Percentiles rank a stretch among this genome's conserved stretches.
These are phyloP conservation scores for Tachystola acroxantha DNA, from an alignment of 2,888 invertebrate species.

Conservation along the genomic window DNA sequence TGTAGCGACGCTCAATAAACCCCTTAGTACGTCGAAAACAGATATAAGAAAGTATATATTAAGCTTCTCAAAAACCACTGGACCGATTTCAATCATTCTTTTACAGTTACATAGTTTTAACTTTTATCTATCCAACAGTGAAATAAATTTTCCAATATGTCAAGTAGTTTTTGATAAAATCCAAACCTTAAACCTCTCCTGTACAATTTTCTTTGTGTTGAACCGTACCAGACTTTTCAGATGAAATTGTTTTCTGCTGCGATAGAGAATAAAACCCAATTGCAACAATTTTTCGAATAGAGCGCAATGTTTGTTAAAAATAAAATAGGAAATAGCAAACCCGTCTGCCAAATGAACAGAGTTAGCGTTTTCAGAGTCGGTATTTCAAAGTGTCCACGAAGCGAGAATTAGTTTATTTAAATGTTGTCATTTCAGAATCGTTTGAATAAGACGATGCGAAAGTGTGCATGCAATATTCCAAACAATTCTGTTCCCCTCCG, in stretches of 20 bases:
- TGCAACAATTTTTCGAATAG: background rate
- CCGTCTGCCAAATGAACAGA: background rate
- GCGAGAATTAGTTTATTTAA: slow-evolving; percentile 25
- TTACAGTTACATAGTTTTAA: no score
- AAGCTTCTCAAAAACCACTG: no score
- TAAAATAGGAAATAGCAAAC: background rate
- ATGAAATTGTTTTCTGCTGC: slow-evolving; percentile 3
- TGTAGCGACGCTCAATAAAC: background rate
- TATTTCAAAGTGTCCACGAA: slow-evolving; percentile 23
- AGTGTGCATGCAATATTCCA: slow-evolving; percentile 33
- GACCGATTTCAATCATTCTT: no score
- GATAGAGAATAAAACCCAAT: slow-evolving; percentile 3
- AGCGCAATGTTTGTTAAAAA: background rate
- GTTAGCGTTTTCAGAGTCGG: slow-evolving; percentile 12
- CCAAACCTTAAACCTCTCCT: no score
- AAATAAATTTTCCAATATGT: no score
- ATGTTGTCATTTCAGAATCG: slow-evolving; percentile 2
- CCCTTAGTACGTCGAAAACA: no score
- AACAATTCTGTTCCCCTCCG: slow-evolving; percentile 27
- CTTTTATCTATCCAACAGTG: no score
- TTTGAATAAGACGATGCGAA: slow-evolving; percentile 16
- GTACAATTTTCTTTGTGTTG: no score
- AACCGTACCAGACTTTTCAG: background rate
- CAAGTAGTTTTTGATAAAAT: no score
- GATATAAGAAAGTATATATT: no score